Base-by-base conservation (phyloP, 2,113 vertebrate genomes). In the Bos indicus region DNA sequence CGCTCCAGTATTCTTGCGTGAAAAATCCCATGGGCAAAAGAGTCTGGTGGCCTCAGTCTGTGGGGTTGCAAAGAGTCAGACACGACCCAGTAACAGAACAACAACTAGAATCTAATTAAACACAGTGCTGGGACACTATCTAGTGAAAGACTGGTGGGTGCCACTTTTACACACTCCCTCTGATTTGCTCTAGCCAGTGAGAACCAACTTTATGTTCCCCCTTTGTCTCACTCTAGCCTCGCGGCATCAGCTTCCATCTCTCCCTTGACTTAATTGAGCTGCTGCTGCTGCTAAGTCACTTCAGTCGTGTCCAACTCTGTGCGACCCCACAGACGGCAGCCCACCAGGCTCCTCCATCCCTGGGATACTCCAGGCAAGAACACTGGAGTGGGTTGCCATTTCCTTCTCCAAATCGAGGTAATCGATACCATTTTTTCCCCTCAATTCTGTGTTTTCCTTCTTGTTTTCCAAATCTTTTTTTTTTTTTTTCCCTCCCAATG, bases 1-100 rank as follows among this genome's bases (percentile, higher is more conserved):
- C 0, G 2, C 5, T 74, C 67, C 67, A 40, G 67, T 74, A 74
- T 74, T 74, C 36, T 74, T 74, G n/a, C 0, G 0, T 40, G 36
- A 74, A 74, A 74, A 74, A 13, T 74, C n/a, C 1, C n/a, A 40
- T 40, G 19, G 10, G 25, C 2, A 40, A 3, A 23, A 71, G n/a
- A 71, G 36, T 36, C 67, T 40, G 67, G 36, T 23, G 67, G 10
- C n/a, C n/a, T 74, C 19, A 74, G 36, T 40, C 36, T 21, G 19
- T 74, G 67, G 11, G 3, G n/a, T 23, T 74, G 67, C n/a, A 40
- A 71, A 71, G n/a, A 74, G 17, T 74, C 23, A 74, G 67, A 74
- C 2, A 23, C 13, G 67, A 74, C 10, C 40, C 12, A 23, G 19
- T 74, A 21, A 74, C 64, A 71, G n/a, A 40, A 40, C 33, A 67